Percentiles rank a stretch among this genome's conserved stretches.
Evolutionary conservation across 2,888 invertebrate species (phyloP).

Genomic region (Latrodectus hesperus): DNA sequence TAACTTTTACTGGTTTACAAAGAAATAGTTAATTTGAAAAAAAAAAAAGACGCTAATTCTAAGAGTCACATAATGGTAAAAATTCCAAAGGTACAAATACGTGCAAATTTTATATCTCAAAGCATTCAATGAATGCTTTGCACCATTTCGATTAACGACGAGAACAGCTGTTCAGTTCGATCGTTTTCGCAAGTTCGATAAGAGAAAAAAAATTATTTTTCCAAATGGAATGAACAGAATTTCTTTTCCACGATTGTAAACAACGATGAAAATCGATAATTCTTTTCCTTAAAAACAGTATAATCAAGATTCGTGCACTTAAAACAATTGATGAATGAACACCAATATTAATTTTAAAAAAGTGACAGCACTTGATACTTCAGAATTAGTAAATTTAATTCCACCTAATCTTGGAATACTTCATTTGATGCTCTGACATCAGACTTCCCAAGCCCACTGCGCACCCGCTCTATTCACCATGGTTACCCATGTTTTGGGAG

Average conservation of each 20-base stretch:
- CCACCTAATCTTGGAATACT: not conserved
- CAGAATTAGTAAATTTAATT: no score
- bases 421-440: constrained; percentile 56
- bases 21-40: no score
- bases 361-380: no score
- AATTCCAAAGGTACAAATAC: no score
- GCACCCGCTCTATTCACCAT: constrained; percentile 42
- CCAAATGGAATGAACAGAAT: not conserved
- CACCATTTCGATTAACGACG: not conserved
- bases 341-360: no score
- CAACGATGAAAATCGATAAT: not conserved
- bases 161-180: not conserved
- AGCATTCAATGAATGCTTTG: not conserved
- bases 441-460: constrained; percentile 58
- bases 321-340: no score
- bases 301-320: not conserved
- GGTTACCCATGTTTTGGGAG: constrained; percentile 40
- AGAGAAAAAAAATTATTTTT: not conserved
- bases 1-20: no score
- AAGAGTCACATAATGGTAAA: not conserved
- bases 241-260: not conserved
- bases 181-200: not conserved
- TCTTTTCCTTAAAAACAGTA: not conserved
- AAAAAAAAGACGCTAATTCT: not conserved
- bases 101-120: no score